Evolutionary conservation across 2,113 vertebrate genomes (phyloP), one percentile per base, ranked within the genome.

Genomic region (Nycticebus coucang): DNA sequence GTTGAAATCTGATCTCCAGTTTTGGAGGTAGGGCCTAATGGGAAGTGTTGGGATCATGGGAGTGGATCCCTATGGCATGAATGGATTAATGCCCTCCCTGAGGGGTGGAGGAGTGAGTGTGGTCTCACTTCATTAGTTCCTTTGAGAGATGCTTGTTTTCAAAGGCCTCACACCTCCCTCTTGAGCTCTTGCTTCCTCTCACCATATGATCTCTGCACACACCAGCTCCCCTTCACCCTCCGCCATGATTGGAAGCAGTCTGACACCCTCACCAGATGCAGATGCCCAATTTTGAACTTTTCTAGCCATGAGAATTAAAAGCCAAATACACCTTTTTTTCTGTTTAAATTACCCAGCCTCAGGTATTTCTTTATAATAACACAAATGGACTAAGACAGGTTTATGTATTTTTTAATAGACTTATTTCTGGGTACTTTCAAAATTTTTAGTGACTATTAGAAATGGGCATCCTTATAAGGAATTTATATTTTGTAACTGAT

Each of bases 371-470:
- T 41, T 72, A 72, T 13, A 72, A 21, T 9, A 41, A 72, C 35
- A 72, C 21, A 12, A 72, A 41, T 37, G 71, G 71, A 72, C 71
- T 72, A 72, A 37, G 71, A 72, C 5, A 14, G 0, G 14, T 92
- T 88, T 88, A 66, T 4, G 4, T 72, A 66, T 77, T 53, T 71
- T 91, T 90, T 82, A 71, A 64, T 87, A 88, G 85, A 85, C 81
- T 75, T 95, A 59, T 79, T 66, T 35, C 79, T 84, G 85, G 35
- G 15, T 94, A 26, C 14, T 72, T 72, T 10, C 26, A 30, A 68
- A 81, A 57, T 21, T 84, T 41, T 64, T 84, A 41, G 13, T 75
- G 22, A 7, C 9, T 77, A 90, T 60, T 80, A 86, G 18, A 81
- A 80, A 68, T 83, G 60, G 28, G 26, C 57, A 45, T 72, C 55